Base-by-base conservation (phyloP, 2,797 vertebrate species). In the Falco naumanni region DNA sequence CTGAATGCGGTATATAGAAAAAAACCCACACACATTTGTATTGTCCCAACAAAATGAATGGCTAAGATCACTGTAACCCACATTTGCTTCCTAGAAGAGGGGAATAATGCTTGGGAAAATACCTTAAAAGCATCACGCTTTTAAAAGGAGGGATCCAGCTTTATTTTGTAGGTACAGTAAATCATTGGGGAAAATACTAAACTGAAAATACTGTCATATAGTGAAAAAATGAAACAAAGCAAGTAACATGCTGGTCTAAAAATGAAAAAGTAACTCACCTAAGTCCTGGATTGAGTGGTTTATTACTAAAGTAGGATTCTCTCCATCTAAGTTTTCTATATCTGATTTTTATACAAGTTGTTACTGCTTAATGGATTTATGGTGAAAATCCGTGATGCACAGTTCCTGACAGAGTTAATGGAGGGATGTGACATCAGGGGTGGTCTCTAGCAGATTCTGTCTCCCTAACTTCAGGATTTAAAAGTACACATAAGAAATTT, bases 1-100 rank as follows among this genome's bases (percentile, higher is more conserved):
- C 74, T 87, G 91, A 92, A 68, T 5, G 1, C 37, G 31, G 5
- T 25, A 43, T 60, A 29, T 16, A 39, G 29, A 60, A 70, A 87
- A 53, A 65, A 3, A 0, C 0, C 29, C 22, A 41, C 41, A 41
- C 45, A 39, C 20, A 48, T 78, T 31, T 66, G 3, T 37, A 13
- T 60, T 72, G 14, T 45, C 37, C 39, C 34, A 37, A 54, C 60
- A 59, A 72, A 92, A 90, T 9, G 18, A 76, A 87, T n/a, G 29
- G 31, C 26, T 74, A 39, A 47, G 16, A 60, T 66, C 50, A 57
- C 31, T 47, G 43, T 37, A 80, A 93, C 51, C 39, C 3, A 5
- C 29, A 59, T 28, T 59, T 76, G 11, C 39, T 93, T 84, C 66
- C 66, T 70, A 59, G 48, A 57, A 74, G n/a, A 70, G 33, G 14